These are phyloP conservation scores for Zosterops borbonicus DNA, from an alignment of 2,113 vertebrate genomes.

Conservation along the genomic window DNA sequence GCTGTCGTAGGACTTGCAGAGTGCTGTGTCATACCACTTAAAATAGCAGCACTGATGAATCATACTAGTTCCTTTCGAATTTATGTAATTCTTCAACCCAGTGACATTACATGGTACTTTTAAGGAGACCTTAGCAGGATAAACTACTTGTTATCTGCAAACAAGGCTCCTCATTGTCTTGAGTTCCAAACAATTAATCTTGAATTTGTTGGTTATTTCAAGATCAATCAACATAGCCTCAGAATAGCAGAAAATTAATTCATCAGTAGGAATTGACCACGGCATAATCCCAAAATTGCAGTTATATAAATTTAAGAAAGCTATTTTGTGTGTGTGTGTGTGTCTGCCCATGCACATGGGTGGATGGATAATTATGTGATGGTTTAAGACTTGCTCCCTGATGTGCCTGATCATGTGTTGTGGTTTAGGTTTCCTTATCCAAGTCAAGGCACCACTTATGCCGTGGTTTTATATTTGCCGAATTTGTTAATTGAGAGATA, in stretches of 20 bases:
- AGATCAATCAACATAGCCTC: slow-evolving; percentile 47
- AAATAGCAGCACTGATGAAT: not conserved
- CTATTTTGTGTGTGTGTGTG: not conserved
- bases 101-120: slow-evolving; percentile 69
- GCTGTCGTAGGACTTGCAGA: not conserved
- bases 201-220: slow-evolving; percentile 55
- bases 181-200: slow-evolving; percentile 55
- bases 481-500: too few relatives aligned
- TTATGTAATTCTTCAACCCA: slow-evolving; percentile 65
- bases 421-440: too few relatives aligned
- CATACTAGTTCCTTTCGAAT: slow-evolving; percentile 40
- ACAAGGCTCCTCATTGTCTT: slow-evolving; percentile 31
- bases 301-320: not conserved
- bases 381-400: not conserved
- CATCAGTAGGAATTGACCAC: slow-evolving; percentile 54
- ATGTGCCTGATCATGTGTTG: not conserved
- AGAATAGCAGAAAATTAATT: slow-evolving; percentile 68
- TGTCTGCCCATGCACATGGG: fast-evolving
- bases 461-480: too few relatives aligned
- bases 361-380: not conserved
- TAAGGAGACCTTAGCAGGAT: slow-evolving; percentile 67
- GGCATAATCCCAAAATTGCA: slow-evolving; percentile 4
- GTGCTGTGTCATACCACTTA: not conserved
- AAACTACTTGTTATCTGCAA: slow-evolving; percentile 65
- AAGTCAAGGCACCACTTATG: too few relatives aligned